Conservation (phyloP, 2,113 vertebrate species). For the Cryptomyrus ogoouensis region DNA sequence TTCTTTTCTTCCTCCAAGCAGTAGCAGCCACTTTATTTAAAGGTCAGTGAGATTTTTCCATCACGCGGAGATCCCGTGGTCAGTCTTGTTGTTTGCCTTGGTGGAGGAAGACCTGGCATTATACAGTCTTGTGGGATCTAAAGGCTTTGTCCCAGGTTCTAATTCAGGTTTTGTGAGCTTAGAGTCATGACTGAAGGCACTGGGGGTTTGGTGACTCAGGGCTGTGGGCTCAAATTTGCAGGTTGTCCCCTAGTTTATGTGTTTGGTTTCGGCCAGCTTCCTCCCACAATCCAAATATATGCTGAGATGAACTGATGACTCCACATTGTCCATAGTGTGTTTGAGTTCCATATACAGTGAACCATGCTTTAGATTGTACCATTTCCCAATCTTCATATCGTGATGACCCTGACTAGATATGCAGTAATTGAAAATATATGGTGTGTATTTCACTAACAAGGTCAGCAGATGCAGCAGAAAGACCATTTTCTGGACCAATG, state of each 20-base stretch:
- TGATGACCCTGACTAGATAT: neutral
- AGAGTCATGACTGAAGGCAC: slow-evolving; percentile 1
- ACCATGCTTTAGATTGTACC: neutral
- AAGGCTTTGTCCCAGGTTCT: neutral
- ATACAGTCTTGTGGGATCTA: neutral
- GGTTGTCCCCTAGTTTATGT: neutral
- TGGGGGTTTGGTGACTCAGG: neutral
- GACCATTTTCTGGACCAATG: neutral
- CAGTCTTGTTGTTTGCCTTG: neutral
- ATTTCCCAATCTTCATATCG: neutral
- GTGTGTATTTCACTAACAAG: neutral
- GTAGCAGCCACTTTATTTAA: slow-evolving; percentile 4
- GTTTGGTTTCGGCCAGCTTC: neutral
- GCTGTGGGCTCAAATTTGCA: neutral
- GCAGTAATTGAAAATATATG: neutral
- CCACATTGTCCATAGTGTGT: neutral
- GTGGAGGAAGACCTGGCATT: neutral
- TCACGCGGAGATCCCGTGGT: neutral
- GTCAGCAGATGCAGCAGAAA: neutral
- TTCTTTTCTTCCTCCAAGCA: neutral
- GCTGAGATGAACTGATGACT: neutral
- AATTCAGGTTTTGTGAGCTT: slow-evolving; percentile 6
- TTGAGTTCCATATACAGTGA: neutral
- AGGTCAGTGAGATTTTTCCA: neutral
- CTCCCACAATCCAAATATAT: slow-evolving; percentile 5